Evolutionary conservation across 2,888 invertebrate species (phyloP).

Genomic region (Cerastis leucographa): DNA sequence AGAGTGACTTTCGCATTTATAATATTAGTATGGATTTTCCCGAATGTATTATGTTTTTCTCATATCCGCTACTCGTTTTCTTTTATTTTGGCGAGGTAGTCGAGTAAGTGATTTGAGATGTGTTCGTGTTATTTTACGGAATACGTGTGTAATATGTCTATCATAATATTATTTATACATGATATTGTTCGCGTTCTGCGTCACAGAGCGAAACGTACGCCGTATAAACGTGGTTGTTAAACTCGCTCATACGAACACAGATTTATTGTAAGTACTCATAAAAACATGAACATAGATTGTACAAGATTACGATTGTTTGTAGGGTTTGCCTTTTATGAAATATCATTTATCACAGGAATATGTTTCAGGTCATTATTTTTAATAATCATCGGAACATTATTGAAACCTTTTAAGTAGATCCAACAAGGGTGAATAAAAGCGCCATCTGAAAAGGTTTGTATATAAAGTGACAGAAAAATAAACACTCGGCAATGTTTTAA

Average conservation of each 20-base stretch:
- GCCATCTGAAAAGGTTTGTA: neutral
- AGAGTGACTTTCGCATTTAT: no score
- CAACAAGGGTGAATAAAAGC: no score
- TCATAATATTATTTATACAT: slow-evolving; percentile 8
- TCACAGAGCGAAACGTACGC: neutral
- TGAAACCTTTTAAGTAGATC: neutral
- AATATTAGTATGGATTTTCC: no score
- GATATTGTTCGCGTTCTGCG: neutral
- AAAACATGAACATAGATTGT: slow-evolving; percentile 2
- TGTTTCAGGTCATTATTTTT: slow-evolving; percentile 4
- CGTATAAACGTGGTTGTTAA: neutral
- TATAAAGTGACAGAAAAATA: neutral
- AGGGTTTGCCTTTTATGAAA: neutral
- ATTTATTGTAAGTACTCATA: neutral
- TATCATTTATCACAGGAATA: neutral
- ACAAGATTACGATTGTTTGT: neutral
- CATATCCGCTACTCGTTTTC: slow-evolving; percentile 24
- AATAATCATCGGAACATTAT: neutral
- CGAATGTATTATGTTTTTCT: slow-evolving; percentile 20
- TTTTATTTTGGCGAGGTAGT: slow-evolving; percentile 10
- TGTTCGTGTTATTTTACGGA: neutral
- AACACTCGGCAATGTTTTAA: neutral
- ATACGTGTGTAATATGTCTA: neutral
- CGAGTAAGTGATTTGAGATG: slow-evolving; percentile 31
- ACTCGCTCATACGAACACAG: slow-evolving; percentile 7